These are phyloP conservation scores for Chaetops frenatus DNA, from an alignment of 2,113 vertebrate species.

Conservation along the genomic window DNA sequence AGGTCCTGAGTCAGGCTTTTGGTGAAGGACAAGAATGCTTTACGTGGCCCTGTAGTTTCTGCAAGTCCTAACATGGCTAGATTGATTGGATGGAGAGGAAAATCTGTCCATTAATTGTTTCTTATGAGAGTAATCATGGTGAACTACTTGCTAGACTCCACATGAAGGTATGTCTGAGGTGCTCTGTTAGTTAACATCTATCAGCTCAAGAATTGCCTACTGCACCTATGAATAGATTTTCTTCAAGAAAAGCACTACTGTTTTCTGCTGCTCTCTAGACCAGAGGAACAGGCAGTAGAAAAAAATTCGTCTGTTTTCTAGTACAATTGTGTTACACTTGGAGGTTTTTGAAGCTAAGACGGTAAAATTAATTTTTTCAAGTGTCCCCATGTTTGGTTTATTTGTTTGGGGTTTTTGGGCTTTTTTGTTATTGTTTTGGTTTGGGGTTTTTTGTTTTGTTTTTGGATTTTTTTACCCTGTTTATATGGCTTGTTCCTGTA, in stretches of 20 bases:
- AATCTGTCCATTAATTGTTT: background rate
- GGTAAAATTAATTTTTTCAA: background rate
- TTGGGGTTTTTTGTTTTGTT: background rate
- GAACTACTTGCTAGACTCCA: background rate
- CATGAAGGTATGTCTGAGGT: rapidly evolving
- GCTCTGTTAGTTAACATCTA: background rate
- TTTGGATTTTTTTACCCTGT: background rate
- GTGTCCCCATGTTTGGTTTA: no score
- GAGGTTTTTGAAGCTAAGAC: background rate
- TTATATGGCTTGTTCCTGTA: background rate
- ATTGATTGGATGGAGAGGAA: background rate
- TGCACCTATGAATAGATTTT: background rate
- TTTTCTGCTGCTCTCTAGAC: background rate
- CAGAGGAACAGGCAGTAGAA: background rate
- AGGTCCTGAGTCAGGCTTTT: background rate
- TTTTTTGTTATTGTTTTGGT: background rate
- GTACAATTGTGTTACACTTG: background rate
- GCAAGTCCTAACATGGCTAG: background rate
- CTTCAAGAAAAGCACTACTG: background rate
- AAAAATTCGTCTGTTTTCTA: background rate
- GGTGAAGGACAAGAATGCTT: background rate
- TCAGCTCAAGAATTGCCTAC: background rate
- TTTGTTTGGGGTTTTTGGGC: background rate
- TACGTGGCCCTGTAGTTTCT: background rate
- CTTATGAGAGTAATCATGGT: background rate